phyloP scores from a whole-genome alignment of 2,113 vertebrate species.

The Scolopax mira region DNA sequence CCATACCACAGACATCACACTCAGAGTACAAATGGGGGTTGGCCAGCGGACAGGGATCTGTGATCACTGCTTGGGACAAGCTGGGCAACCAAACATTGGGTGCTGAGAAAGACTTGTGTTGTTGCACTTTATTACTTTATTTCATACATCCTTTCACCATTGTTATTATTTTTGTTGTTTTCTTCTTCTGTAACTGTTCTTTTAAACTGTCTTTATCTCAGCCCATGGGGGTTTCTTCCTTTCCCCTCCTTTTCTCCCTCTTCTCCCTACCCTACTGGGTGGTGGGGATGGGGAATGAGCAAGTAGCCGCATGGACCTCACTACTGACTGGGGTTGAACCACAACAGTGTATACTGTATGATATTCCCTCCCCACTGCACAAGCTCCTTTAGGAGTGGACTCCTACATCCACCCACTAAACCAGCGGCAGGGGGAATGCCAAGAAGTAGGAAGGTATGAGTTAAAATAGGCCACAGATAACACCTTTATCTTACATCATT shows the following conservation, averaged over 20 bases:
- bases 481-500: not conserved
- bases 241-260: not conserved
- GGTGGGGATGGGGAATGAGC: not conserved
- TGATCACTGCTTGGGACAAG: not conserved
- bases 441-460: not conserved
- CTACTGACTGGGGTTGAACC: not conserved
- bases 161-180: not conserved
- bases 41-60: not conserved
- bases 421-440: not conserved
- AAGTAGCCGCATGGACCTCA: not conserved
- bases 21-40: not conserved
- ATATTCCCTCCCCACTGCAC: not conserved
- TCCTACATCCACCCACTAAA: not conserved
- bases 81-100: not conserved
- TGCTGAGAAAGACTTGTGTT: not conserved
- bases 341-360: no score
- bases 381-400: not conserved
- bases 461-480: not conserved
- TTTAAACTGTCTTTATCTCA: not conserved
- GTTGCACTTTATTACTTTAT: not conserved
- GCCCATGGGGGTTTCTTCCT: not conserved
- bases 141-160: not conserved
- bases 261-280: not conserved
- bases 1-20: not conserved
- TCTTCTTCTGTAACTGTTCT: not conserved